These are phyloP conservation scores for Drosophila greeni DNA, from an alignment of 2,888 invertebrate genomes.

Conservation along the genomic window DNA sequence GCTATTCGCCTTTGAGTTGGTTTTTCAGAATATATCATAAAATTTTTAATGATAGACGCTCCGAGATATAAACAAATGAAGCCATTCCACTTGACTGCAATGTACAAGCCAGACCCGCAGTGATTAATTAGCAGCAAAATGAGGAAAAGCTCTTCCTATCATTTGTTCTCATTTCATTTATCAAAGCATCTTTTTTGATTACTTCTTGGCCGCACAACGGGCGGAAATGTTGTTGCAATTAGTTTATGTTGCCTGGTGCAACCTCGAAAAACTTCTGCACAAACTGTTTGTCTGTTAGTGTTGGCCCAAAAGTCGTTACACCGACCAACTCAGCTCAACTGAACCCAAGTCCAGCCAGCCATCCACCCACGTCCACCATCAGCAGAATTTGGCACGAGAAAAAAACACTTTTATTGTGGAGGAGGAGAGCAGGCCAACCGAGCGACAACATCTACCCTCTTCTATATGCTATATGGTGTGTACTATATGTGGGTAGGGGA, in stretches of 20 bases:
- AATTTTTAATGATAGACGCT: not conserved
- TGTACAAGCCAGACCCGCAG: not conserved
- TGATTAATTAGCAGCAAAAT: slow-evolving; percentile 27
- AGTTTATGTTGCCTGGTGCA: slow-evolving; percentile 49
- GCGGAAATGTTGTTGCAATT: slow-evolving; percentile 52
- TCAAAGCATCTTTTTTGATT: slow-evolving; percentile 39
- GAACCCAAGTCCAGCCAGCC: slow-evolving; percentile 3
- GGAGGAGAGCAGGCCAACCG: slow-evolving; percentile 32
- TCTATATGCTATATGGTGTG: slow-evolving; percentile 10
- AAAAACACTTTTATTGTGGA: slow-evolving; percentile 48
- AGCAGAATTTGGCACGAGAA: slow-evolving; percentile 42
- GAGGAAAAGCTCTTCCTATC: slow-evolving; percentile 2
- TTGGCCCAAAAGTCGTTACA: slow-evolving; percentile 41
- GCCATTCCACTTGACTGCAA: slow-evolving; percentile 12
- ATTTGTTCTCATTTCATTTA: slow-evolving; percentile 35
- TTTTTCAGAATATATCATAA: not conserved
- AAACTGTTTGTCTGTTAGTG: slow-evolving; percentile 26
- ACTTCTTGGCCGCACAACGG: slow-evolving; percentile 25
- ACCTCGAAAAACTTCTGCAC: slow-evolving; percentile 37
- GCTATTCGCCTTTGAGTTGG: slow-evolving; percentile 23
- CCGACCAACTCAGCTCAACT: slow-evolving; percentile 2
- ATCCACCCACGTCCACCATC: slow-evolving; percentile 17
- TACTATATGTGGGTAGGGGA: slow-evolving; percentile 14
- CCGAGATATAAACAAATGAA: slow-evolving; percentile 22
- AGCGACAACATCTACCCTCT: slow-evolving; percentile 27